phyloP scores from a whole-genome alignment of 2,113 vertebrate genomes.

The Tragulus kanchil region DNA sequence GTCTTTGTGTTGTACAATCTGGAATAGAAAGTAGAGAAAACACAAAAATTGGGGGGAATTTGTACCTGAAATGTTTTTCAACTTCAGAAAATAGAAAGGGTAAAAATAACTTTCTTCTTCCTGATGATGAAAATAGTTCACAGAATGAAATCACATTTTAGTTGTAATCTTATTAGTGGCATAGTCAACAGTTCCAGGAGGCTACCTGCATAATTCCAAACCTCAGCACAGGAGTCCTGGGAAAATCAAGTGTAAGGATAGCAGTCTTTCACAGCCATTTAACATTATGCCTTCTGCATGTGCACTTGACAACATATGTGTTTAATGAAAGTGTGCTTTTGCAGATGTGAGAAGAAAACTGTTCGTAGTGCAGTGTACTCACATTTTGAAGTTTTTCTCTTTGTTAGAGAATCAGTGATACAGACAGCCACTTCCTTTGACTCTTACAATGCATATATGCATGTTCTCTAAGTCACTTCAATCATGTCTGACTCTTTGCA shows the following conservation, averaged over 20 bases:
- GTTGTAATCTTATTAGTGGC: not conserved
- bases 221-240: not conserved
- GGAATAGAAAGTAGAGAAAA: not conserved
- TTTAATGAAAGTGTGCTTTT: not conserved
- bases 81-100: slow-evolving; percentile 24
- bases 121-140: slow-evolving; percentile 6
- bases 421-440: not conserved
- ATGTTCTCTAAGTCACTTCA: not conserved
- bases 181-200: rapidly evolving
- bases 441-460: not conserved
- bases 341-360: not conserved
- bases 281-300: rapidly evolving
- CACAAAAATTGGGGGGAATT: not conserved
- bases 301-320: not conserved
- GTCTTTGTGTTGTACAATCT: not conserved
- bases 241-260: no score
- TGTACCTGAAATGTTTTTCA: not conserved
- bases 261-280: not conserved
- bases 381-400: not conserved
- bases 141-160: not conserved
- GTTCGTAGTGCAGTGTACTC: not conserved
- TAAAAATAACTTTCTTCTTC: slow-evolving; percentile 19
- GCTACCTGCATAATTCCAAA: not conserved
- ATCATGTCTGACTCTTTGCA: not conserved
- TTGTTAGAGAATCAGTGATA: not conserved